phyloP scores from a whole-genome alignment of 1,140 invertebrate genomes.

The Drosophila takahashii region DNA sequence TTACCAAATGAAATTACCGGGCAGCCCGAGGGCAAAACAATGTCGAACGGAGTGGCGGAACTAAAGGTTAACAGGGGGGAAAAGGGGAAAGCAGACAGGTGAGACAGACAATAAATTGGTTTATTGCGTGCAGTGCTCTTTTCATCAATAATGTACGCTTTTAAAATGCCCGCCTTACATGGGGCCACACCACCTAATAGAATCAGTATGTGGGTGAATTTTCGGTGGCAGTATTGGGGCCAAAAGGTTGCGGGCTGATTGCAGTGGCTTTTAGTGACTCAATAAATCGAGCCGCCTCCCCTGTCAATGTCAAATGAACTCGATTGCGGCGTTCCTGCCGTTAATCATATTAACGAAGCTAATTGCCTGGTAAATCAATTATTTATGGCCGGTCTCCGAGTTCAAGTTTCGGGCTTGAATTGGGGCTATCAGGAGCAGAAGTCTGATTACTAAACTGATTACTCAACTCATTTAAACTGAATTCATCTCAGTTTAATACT shows the following conservation, averaged over 20 bases:
- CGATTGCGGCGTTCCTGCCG: conserved; percentile 34
- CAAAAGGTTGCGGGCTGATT: conserved; percentile 30
- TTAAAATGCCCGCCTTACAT: conserved; percentile 21
- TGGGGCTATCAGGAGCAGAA: not conserved
- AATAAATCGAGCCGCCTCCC: conserved; percentile 23
- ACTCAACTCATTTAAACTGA: not conserved
- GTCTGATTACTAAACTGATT: conserved; percentile 3
- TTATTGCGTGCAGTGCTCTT: conserved; percentile 60
- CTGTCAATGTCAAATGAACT: conserved; percentile 19
- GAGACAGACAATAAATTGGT: conserved; percentile 55
- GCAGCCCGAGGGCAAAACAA: conserved; percentile 61
- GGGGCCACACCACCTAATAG: conserved; percentile 31
- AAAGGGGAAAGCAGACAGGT: conserved; percentile 5
- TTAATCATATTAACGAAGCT: conserved; percentile 55
- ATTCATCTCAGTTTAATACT: not conserved
- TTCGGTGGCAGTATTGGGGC: conserved; percentile 28
- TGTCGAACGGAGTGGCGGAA: conserved; percentile 9
- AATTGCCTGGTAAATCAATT: conserved; percentile 52
- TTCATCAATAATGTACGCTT: conserved; percentile 55
- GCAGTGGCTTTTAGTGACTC: conserved; percentile 42
- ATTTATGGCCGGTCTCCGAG: conserved; percentile 8
- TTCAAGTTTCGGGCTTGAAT: conserved; percentile 4
- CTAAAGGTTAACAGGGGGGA: not conserved
- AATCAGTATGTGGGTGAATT: conserved; percentile 22
- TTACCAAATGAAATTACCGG: conserved; percentile 64